Percentiles rank a stretch among this genome's conserved stretches.
Conservation (phyloP, 2,888 invertebrate species). For the Eupithecia abbreviata region DNA sequence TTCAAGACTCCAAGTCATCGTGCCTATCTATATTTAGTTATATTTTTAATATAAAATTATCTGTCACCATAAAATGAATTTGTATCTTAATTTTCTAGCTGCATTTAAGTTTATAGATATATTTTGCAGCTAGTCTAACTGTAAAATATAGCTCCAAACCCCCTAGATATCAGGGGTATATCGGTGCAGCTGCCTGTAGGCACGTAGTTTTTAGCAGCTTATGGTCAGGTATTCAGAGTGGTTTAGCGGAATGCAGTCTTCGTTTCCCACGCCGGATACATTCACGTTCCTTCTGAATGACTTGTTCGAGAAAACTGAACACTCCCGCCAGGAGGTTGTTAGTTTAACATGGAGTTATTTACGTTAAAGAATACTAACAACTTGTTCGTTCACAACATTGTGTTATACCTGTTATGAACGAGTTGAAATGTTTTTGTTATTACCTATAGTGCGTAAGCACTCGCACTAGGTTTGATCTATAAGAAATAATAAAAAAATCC, state of each 20-base stretch:
- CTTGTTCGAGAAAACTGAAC: constrained; percentile 13
- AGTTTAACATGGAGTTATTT: not conserved
- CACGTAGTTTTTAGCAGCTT: constrained; percentile 1
- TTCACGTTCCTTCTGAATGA: constrained; percentile 22
- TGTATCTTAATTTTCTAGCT: too few species aligned
- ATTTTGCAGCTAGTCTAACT: too few species aligned
- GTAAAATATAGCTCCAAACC: not conserved
- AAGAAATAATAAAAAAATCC: too few species aligned
- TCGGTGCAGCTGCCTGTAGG: not conserved
- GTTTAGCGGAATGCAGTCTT: constrained; percentile 47
- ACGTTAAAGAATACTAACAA: not conserved
- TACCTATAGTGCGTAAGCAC: too few species aligned
- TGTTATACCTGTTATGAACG: not conserved
- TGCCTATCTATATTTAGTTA: too few species aligned
- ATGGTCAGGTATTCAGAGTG: constrained; percentile 38
- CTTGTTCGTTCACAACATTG: not conserved
- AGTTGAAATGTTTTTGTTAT: too few species aligned
- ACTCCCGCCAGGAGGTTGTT: not conserved
- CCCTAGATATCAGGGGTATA: not conserved
- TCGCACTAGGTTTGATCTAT: too few species aligned
- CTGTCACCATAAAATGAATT: too few species aligned
- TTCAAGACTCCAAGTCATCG: too few species aligned
- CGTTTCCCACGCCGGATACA: constrained; percentile 31
- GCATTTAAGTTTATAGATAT: too few species aligned
- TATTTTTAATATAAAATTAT: too few species aligned